Conservation (phyloP, 37 sponge, comb jelly and placozoan genomes). For the Tethya wilhelma region DNA sequence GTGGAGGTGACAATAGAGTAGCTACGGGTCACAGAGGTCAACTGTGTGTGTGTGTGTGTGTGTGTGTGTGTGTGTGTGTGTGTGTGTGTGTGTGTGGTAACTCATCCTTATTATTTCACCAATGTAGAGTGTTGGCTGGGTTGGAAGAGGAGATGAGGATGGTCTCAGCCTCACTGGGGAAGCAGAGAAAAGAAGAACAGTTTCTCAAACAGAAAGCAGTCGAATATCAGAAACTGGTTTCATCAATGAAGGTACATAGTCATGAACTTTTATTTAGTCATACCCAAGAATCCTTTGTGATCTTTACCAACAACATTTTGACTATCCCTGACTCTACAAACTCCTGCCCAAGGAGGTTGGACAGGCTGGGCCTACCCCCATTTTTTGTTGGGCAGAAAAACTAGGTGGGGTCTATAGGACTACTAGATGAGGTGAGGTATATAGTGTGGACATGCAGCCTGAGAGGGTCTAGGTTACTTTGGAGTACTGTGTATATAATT, state of each 20-base stretch:
- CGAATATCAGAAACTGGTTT: constrained; percentile 57
- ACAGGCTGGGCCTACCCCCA: too few species aligned
- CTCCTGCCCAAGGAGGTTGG: too few species aligned
- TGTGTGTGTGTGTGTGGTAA: constrained; percentile 3
- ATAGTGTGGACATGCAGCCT: too few species aligned
- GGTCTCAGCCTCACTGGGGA: not conserved
- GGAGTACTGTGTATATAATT: too few species aligned
- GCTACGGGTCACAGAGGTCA: too few species aligned
- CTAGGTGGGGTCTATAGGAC: too few species aligned
- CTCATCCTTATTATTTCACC: not conserved
- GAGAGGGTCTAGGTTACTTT: too few species aligned
- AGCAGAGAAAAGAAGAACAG: constrained; percentile 20
- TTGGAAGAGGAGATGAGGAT: constrained; percentile 12
- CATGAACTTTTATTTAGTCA: not conserved
- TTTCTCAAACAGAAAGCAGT: constrained; percentile 67
- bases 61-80: not conserved
- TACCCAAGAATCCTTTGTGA: not conserved
- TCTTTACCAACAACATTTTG: not conserved
- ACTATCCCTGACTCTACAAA: not conserved
- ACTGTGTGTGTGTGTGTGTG: too few species aligned
- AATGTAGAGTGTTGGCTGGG: constrained; percentile 21
- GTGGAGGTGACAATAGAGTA: too few species aligned
- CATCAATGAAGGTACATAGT: constrained; percentile 38
- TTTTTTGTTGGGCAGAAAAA: too few species aligned
- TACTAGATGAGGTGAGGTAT: too few species aligned